Conservation (phyloP, 2,797 vertebrate species). For the Hirundo rustica region DNA sequence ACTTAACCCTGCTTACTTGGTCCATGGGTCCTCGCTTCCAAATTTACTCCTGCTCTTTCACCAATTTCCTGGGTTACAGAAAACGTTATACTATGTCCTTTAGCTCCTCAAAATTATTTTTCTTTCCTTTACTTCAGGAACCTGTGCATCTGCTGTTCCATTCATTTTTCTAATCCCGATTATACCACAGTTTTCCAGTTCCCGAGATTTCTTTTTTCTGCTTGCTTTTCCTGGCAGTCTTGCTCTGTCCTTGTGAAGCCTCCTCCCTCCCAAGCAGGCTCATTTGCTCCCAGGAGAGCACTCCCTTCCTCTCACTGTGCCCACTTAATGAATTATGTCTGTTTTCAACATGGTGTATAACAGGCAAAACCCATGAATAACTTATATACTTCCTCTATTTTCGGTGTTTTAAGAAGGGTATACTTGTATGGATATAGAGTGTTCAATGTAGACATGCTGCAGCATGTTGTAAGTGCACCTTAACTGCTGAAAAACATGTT, state of each 20-base stretch:
- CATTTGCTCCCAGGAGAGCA: neutral
- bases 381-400: neutral
- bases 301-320: neutral
- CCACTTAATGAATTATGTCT: neutral
- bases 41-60: neutral
- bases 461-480: neutral
- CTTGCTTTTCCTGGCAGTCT: neutral
- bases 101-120: neutral
- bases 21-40: neutral
- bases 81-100: neutral
- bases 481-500: neutral
- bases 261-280: neutral
- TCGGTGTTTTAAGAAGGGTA: neutral
- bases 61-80: neutral
- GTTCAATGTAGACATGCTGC: neutral
- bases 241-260: neutral
- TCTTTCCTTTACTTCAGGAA: neutral
- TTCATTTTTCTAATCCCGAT: neutral
- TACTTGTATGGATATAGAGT: neutral
- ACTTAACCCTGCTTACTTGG: neutral
- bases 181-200: neutral
- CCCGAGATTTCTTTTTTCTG: neutral
- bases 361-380: neutral
- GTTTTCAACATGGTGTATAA: neutral
- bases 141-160: neutral